Percentiles rank a stretch among this genome's conserved stretches.
Evolutionary conservation across 2,797 vertebrate species (phyloP).

Genomic region (Tympanoctomys barrerae): DNA sequence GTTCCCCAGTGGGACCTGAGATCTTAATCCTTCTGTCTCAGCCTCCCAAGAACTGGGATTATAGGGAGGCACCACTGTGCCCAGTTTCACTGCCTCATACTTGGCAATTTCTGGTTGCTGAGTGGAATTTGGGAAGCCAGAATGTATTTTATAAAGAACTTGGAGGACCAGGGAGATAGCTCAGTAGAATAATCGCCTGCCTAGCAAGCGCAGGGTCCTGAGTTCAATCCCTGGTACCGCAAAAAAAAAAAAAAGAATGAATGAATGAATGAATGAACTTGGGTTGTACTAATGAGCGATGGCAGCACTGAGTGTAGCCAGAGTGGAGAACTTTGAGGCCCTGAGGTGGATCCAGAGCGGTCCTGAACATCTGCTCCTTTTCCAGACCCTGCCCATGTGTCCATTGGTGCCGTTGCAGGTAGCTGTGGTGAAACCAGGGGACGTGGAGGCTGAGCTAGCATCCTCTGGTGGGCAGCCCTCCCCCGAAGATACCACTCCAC

Average conservation of each 20-base stretch:
- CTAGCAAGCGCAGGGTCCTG: too few species aligned
- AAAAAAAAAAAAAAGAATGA: too few species aligned
- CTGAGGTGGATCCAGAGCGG: neutral
- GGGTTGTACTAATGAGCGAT: neutral
- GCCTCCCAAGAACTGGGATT: neutral
- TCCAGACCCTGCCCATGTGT: rapidly evolving
- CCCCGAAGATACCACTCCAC: conserved; percentile 66
- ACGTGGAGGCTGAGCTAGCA: conserved; percentile 80
- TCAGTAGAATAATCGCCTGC: too few species aligned
- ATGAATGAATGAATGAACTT: neutral
- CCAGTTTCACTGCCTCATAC: neutral
- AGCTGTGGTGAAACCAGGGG: conserved; percentile 92
- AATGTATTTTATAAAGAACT: neutral
- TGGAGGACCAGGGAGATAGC: too few species aligned
- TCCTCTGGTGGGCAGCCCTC: conserved; percentile 82
- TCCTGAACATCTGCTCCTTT: neutral
- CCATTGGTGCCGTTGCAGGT: conserved; percentile 89
- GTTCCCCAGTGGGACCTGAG: neutral
- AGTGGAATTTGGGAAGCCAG: neutral
- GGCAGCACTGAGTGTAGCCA: neutral
- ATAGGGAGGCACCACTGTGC: neutral
- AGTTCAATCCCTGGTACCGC: too few species aligned
- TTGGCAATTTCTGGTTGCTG: neutral
- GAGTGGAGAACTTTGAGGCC: neutral
- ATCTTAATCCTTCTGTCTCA: neutral